phyloP scores from a whole-genome alignment of 1,140 invertebrate genomes.

The Atta texana region DNA sequence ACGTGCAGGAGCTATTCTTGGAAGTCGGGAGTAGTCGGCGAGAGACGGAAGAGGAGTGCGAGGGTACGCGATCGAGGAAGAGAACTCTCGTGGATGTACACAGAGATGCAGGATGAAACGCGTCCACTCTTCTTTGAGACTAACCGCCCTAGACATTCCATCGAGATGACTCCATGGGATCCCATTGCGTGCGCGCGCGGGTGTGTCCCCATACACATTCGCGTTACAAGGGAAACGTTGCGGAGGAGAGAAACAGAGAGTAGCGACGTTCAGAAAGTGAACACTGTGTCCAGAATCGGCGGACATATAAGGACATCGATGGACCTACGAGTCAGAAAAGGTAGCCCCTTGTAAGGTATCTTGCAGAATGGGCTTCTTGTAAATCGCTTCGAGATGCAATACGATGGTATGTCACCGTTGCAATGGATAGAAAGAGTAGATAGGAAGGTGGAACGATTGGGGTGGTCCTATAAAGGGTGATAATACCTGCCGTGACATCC shows the following conservation, averaged over 20 bases:
- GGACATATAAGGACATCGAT: slow-evolving; percentile 80
- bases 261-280: slow-evolving; percentile 66
- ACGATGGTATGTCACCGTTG: slow-evolving; percentile 63
- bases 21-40: slow-evolving; percentile 43
- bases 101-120: slow-evolving; percentile 68
- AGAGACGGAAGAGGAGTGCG: slow-evolving; percentile 58
- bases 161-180: slow-evolving; percentile 79
- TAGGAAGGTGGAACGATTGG: background rate
- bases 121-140: slow-evolving; percentile 76
- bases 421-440: background rate
- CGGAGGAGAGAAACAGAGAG: slow-evolving; percentile 45
- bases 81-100: slow-evolving; percentile 47
- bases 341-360: slow-evolving; percentile 70
- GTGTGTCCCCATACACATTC: slow-evolving; percentile 40
- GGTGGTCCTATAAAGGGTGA: background rate
- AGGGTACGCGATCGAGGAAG: slow-evolving; percentile 41
- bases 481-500: background rate
- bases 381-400: slow-evolving; percentile 56
- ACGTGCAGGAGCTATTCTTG: slow-evolving; percentile 44
- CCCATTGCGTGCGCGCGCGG: slow-evolving; percentile 68
- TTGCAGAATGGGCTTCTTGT: slow-evolving; percentile 66
- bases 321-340: slow-evolving; percentile 65
- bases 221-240: background rate
- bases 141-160: slow-evolving; percentile 81
- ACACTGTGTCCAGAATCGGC: slow-evolving; percentile 78